Evolutionary conservation across 2,113 vertebrate species (phyloP).

Genomic region (Alethe castanea): DNA sequence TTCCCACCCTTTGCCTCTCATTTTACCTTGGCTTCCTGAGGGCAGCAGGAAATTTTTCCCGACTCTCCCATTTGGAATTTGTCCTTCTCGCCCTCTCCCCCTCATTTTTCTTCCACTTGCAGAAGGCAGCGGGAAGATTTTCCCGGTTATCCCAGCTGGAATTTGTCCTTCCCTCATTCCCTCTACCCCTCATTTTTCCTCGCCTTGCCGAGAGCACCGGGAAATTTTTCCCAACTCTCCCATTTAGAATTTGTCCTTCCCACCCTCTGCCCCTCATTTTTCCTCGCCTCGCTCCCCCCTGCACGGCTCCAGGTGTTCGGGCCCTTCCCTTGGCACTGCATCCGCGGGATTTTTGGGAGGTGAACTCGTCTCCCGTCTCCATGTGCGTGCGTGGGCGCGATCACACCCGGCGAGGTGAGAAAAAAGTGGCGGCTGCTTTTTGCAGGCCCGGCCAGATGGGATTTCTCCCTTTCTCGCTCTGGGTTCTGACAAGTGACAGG

Average conservation of each 20-base stretch:
- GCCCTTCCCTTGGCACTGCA: neutral
- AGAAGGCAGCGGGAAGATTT: no score
- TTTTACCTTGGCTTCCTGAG: no score
- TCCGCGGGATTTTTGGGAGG: neutral
- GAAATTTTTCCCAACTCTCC: fast-evolving
- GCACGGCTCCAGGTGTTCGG: neutral
- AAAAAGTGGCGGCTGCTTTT: constrained; percentile 39
- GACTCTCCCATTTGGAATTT: no score
- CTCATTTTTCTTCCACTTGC: no score
- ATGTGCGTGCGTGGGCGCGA: neutral
- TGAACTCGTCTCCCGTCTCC: neutral
- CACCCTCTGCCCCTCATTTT: neutral
- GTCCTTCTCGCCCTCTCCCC: no score
- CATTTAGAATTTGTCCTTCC: neutral
- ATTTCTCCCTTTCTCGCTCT: neutral
- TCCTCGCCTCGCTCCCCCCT: neutral
- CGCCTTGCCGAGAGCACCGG: neutral
- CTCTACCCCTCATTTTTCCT: no score
- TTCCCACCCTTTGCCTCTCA: no score
- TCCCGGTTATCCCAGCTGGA: no score
- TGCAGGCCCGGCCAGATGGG: constrained; percentile 37
- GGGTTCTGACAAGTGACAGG: neutral
- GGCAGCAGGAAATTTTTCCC: no score
- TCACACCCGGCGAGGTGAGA: constrained; percentile 6
- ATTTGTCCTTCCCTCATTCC: no score